These are phyloP conservation scores for Ondatra zibethicus DNA, from an alignment of 2,113 vertebrate species.

Conservation along the genomic window DNA sequence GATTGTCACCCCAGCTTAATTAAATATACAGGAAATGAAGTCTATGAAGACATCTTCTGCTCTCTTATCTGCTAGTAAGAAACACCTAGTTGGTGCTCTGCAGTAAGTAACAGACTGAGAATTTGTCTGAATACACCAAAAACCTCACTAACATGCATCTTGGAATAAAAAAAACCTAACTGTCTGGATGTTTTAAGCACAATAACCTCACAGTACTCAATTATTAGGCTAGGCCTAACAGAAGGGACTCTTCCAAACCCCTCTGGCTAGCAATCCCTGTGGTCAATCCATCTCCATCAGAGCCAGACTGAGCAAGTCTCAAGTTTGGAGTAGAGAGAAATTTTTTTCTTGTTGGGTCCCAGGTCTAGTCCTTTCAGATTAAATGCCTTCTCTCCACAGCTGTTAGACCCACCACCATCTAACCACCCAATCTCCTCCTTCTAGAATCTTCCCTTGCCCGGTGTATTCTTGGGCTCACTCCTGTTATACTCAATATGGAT, in stretches of 20 bases:
- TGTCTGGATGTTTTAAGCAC: neutral
- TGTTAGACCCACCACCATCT: neutral
- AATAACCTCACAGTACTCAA: neutral
- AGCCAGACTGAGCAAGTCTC: neutral
- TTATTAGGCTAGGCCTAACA: neutral
- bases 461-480: neutral
- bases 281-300: neutral
- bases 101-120: neutral
- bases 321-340: neutral
- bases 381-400: neutral
- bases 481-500: neutral
- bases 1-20: constrained; percentile 17
- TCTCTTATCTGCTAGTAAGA: constrained; percentile 10
- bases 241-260: neutral
- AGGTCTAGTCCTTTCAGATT: neutral
- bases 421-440: neutral
- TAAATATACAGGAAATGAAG: neutral
- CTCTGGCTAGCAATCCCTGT: neutral
- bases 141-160: neutral
- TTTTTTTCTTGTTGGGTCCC: neutral
- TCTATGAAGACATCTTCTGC: neutral
- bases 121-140: neutral
- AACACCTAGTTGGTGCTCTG: neutral
- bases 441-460: neutral
- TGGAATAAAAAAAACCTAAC: neutral